These are phyloP conservation scores for Elaeidobius kamerunicus DNA, from an alignment of 2,888 invertebrate species.

Conservation along the genomic window DNA sequence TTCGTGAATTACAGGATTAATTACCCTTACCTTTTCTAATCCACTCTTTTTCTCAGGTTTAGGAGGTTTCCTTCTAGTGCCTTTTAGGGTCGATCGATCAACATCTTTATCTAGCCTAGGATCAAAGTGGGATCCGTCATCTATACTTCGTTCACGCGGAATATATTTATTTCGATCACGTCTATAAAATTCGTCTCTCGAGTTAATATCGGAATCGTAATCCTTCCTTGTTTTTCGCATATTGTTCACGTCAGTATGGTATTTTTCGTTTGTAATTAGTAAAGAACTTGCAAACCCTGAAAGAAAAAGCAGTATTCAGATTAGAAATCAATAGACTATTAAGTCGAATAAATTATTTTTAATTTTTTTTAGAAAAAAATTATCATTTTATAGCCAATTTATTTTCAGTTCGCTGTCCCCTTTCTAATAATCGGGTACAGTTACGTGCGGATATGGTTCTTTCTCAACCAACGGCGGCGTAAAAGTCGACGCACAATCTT, in stretches of 20 bases:
- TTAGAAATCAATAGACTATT: too few species aligned
- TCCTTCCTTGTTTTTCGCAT: constrained; percentile 41
- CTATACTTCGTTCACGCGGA: constrained; percentile 59
- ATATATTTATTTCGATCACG: constrained; percentile 46
- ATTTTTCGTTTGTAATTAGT: constrained; percentile 69
- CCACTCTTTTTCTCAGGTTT: constrained; percentile 67
- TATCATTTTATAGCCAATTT: not conserved
- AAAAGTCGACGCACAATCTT: too few species aligned
- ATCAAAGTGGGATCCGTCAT: constrained; percentile 66
- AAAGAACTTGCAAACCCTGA: constrained; percentile 62
- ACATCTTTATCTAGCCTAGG: constrained; percentile 59
- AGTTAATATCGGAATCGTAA: constrained; percentile 42
- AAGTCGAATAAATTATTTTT: too few species aligned
- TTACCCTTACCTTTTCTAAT: constrained; percentile 67
- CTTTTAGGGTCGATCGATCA: constrained; percentile 47
- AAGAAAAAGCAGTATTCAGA: too few species aligned
- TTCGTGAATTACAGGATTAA: too few species aligned
- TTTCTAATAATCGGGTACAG: too few species aligned
- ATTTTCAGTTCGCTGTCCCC: too few species aligned
- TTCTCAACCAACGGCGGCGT: too few species aligned
- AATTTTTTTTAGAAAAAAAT: not conserved
- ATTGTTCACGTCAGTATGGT: constrained; percentile 66
- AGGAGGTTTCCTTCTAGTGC: constrained; percentile 53
- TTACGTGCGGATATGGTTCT: too few species aligned
- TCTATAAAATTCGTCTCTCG: constrained; percentile 35